Evolutionary conservation across 2,888 invertebrate genomes (phyloP).

Genomic region (Platynereis dumerilii): DNA sequence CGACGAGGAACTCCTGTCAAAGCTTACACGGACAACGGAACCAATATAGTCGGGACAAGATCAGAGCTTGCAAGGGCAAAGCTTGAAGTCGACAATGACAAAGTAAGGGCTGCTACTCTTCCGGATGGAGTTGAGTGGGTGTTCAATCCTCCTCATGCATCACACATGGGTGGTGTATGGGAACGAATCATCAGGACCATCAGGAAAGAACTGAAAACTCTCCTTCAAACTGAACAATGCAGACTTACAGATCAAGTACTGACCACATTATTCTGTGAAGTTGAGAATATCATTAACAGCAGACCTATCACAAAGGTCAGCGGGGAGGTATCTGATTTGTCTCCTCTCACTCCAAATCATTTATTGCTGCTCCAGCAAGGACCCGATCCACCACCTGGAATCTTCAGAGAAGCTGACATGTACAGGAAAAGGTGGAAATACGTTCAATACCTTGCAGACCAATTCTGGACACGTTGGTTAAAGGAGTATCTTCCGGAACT

Average conservation of each 20-base stretch:
- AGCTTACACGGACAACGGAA: constrained; percentile 9
- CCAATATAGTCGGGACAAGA: constrained; percentile 25
- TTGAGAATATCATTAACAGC: constrained; percentile 34
- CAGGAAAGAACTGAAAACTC: constrained; percentile 31
- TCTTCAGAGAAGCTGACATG: constrained; percentile 16
- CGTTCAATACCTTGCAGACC: constrained; percentile 24
- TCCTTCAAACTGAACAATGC: constrained; percentile 23
- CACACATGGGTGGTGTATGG: constrained; percentile 45
- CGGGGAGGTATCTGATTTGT: constrained; percentile 6
- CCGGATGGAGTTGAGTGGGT: constrained; percentile 19
- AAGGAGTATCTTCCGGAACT: constrained; percentile 21
- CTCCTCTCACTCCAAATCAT: constrained; percentile 28
- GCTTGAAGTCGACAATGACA: constrained; percentile 18
- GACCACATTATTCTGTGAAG: constrained; percentile 37
- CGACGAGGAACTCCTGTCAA: constrained; percentile 1
- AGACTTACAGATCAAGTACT: constrained; percentile 31
- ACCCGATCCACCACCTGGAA: constrained; percentile 20
- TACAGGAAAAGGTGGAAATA: constrained; percentile 18
- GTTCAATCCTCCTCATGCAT: constrained; percentile 40
- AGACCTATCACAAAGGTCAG: constrained; percentile 30
- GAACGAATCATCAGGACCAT: constrained; percentile 43
- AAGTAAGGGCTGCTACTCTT: neutral
- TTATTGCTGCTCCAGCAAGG: constrained; percentile 23
- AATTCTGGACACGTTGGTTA: constrained; percentile 29
- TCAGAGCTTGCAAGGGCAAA: constrained; percentile 16